Evolutionary conservation across 2,888 invertebrate genomes (phyloP), one percentile per base, ranked within the genome.

Genomic region (Sympetrum striolatum): DNA sequence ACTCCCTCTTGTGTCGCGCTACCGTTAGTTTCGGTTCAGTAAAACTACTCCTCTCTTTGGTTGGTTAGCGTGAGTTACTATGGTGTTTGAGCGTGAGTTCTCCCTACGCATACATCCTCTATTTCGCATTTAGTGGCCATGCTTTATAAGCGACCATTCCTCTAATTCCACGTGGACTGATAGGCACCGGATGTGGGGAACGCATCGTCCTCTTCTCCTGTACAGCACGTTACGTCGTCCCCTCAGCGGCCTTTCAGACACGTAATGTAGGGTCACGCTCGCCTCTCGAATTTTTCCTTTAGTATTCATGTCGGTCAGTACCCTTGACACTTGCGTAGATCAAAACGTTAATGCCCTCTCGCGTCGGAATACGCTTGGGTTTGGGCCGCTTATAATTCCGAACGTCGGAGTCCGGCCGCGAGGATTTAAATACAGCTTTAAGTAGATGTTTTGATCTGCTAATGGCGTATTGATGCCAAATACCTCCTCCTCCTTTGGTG

Each of bases 121-220:
- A 39, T 44, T 44, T 8, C 10, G 44, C 44, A 44, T 44, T 8
- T 10, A 10, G 44, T 6, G 39, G 10, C 10, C 44, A 6, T 44
- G 44, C 44, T 44, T 44, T 44, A 44, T 44, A 44, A 44, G 44
- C 58, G 90, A 90, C 82, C 90, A 37, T 60, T 73, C n/a, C 91
- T 90, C 81, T 86, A 86, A 58, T 86, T 90, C 73, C 73, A 73
- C 73, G 73, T 73, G 73, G 73, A 73, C 25, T 80, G 91, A 90
- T 60, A 91, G 80, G 90, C 81, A 91, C 90, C 80, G 73, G 81
- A 90, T 81, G 81, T 60, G 79, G 48, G n/a, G n/a, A 44, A 48
- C 82, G 64, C 73, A 18, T 53, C 44, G 25, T n/a, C 44, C 44
- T 80, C 37, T 35, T 37, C 48, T 15, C n/a, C 22, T 25, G 64